These are phyloP conservation scores for Colius striatus DNA, from an alignment of 2,113 vertebrate genomes.

Conservation along the genomic window DNA sequence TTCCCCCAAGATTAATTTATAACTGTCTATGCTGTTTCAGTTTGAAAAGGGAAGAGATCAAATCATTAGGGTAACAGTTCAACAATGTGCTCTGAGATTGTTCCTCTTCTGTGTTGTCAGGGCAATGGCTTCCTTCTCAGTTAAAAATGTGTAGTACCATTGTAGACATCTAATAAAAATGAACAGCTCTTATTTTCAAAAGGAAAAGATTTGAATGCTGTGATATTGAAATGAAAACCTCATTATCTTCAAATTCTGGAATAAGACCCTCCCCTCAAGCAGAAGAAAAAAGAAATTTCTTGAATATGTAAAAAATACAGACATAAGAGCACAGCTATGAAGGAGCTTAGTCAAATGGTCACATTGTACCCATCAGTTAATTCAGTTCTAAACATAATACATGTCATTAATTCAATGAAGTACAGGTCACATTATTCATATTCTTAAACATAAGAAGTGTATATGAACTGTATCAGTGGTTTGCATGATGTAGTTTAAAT, in stretches of 20 bases:
- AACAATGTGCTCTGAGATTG: neutral
- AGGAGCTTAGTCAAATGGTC: neutral
- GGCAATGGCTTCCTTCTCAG: neutral
- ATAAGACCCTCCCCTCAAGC: neutral
- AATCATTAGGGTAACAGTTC: neutral
- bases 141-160: neutral
- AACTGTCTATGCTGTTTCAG: neutral
- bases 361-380: neutral
- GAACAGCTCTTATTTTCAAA: constrained; percentile 26
- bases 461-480: neutral
- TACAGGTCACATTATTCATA: neutral
- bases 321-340: neutral
- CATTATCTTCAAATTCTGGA: neutral
- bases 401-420: neutral
- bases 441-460: neutral
- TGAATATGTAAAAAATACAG: neutral
- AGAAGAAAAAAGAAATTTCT: neutral
- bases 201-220: neutral
- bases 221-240: neutral
- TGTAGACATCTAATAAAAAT: constrained; percentile 6
- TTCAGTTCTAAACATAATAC: neutral
- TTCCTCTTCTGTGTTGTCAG: neutral
- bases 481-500: neutral
- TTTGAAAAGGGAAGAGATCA: neutral
- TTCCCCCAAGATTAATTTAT: neutral